These are phyloP conservation scores for Acrocyrtus sp. DNA, from an alignment of 2,888 invertebrate species.

Conservation along the genomic window DNA sequence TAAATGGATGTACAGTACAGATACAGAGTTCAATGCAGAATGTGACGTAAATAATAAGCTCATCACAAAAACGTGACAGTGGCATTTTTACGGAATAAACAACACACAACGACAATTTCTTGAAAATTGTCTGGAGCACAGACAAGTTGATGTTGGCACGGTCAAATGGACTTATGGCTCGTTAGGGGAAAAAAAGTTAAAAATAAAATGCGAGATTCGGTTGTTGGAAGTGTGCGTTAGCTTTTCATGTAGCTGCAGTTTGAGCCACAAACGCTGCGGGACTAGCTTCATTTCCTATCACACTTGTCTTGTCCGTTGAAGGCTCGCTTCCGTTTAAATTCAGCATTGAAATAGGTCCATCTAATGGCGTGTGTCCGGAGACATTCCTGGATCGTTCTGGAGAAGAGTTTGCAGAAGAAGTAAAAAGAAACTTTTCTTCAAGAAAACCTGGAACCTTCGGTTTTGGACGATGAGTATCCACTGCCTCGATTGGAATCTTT, in stretches of 20 bases:
- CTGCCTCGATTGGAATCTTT: constrained; percentile 87
- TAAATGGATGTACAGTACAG: no score
- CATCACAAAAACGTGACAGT: no score
- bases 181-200: no score
- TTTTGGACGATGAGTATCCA: constrained; percentile 95
- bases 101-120: background rate
- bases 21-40: no score
- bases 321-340: constrained; percentile 26
- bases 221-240: background rate
- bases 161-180: no score
- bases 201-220: no score
- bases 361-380: constrained; percentile 25
- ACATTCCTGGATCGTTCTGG: constrained; percentile 30
- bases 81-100: background rate
- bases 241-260: background rate
- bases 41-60: no score
- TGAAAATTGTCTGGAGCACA: background rate
- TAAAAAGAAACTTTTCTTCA: constrained; percentile 70
- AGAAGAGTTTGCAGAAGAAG: no score
- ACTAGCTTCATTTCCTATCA: constrained; percentile 11
- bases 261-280: constrained; percentile 23
- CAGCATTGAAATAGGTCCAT: constrained; percentile 13
- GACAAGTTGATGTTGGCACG: background rate
- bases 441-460: constrained; percentile 77
- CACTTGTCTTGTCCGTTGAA: constrained; percentile 10